Base-by-base conservation (phyloP, 2,113 vertebrate genomes). In the Hepsetus odoe region DNA sequence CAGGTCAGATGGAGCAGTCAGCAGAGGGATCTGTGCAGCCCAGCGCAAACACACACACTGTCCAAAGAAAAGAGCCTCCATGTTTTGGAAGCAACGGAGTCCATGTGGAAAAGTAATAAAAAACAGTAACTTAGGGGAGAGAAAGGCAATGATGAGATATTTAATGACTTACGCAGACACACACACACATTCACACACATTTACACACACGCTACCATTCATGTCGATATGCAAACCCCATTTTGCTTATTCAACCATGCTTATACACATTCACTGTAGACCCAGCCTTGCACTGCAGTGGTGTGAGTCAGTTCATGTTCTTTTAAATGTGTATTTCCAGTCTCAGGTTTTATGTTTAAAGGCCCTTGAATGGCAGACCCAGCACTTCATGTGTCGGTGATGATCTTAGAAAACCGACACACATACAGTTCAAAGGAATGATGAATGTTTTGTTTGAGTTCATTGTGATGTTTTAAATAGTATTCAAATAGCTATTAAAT, bases 101-200 rank as follows among this genome's bases (percentile, higher is more conserved):
- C 88, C 88, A 91, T 90, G 90, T 92, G 92, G 90, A 92, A 92
- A 93, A 92, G 86, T 70, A 77, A 92, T 92, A 91, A 92, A 90
- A 80, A 82, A 78, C 79, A 92, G 89, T 90, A 88, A 59, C 58
- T 22, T 22, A 84, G 87, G 81, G 86, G 79, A 88, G 89, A 90
- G 87, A 90, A 76, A 85, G 82, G 74, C 76, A 85, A 87, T 82
- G 84, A 85, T 86, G 88, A 87, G 87, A 88, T 86, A 83, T 89
- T 90, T 91, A 91, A 92, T 90, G 85, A 85, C 87, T 92, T 91
- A 85, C 70, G 77, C 80, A 72, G 72, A 77, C 55, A 70, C 32
- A 68, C 71, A 49, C 59, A 70, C 56, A 64, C 74, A 77, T n/a
- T 56, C 18, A 32, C 24, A 55, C n/a, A 46, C 55, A 18, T 1